Base-by-base conservation (phyloP, 2,888 invertebrate genomes). In the Drosophila demipolita region DNA sequence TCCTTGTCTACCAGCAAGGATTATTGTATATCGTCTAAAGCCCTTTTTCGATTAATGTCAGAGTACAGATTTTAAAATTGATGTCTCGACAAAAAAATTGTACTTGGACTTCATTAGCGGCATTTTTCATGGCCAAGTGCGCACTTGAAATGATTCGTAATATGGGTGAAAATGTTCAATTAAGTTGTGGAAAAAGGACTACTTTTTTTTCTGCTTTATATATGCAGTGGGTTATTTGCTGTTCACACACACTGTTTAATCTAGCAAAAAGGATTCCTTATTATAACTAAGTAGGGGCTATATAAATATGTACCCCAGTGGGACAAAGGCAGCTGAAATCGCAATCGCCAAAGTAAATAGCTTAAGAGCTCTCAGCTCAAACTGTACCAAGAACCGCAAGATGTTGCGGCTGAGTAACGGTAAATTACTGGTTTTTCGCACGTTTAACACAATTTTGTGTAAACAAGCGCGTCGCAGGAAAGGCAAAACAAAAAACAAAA, bases 391-490 rank as follows among this genome's bases (percentile, higher is more conserved):
- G 29, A 57, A 50, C 33, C 23, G 11, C 40, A 45, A 53, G 52
- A 78, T 50, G 53, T 38, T 68, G 62, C 32, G 65, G 63, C 77
- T 87, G 73, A 73, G 88, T 85, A 87, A 84, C 78, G 86, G 88
- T 78, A 70, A 88, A 90, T 90, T 75, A 87, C 90, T 77, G 75
- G 72, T 68, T 83, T 82, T 76, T 86, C 84, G 82, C 90, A 86
- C 88, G 79, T 85, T 90, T 87, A 90, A 87, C 89, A 68, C 82
- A 89, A 89, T 87, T 89, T 90, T 61, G 71, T 73, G 76, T 82
- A 79, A 82, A 85, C 76, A 82, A 82, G 82, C 71, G 60, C 60
- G 62, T 72, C 49, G 57, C 53, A 52, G 63, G 42, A 36, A 32
- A 58, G 38, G 54, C 11, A 36, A 36, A 60, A 73, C 53, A 58